phyloP scores from a whole-genome alignment of 2,113 vertebrate genomes.

The Speoplatyrhinus poulsoni region DNA sequence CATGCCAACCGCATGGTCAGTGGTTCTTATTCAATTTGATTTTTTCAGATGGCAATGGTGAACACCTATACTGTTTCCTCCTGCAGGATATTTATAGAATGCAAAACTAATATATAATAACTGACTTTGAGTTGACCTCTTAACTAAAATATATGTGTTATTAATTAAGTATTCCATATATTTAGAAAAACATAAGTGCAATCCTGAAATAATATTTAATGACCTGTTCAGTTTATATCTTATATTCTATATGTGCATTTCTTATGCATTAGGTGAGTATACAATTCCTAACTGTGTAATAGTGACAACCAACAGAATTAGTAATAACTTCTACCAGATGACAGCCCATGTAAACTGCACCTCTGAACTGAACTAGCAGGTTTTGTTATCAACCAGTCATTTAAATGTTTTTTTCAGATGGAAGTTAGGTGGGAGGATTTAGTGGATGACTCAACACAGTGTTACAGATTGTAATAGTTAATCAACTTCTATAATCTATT shows the following conservation, averaged over 20 bases:
- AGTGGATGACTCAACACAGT: background rate
- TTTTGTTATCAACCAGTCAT: too few species aligned
- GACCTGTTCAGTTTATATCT: background rate
- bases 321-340: constrained; percentile 54
- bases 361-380: constrained; percentile 33
- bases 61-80: background rate
- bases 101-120: background rate
- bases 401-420: too few species aligned
- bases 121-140: background rate
- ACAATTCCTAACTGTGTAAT: constrained; percentile 21
- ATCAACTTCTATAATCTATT: too few species aligned
- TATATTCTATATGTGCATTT: background rate
- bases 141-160: background rate
- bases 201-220: background rate
- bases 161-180: background rate
- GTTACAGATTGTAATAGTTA: too few species aligned
- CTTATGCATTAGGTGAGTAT: background rate
- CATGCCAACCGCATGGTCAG: too few species aligned
- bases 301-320: constrained; percentile 25
- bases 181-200: background rate
- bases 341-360: constrained; percentile 6
- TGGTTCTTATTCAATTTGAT: too few species aligned
- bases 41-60: constrained; percentile 5
- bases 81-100: background rate
- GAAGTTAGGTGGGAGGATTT: constrained; percentile 12